phyloP scores from a whole-genome alignment of 1,140 invertebrate species.

The Drosophila trapezifrons region DNA sequence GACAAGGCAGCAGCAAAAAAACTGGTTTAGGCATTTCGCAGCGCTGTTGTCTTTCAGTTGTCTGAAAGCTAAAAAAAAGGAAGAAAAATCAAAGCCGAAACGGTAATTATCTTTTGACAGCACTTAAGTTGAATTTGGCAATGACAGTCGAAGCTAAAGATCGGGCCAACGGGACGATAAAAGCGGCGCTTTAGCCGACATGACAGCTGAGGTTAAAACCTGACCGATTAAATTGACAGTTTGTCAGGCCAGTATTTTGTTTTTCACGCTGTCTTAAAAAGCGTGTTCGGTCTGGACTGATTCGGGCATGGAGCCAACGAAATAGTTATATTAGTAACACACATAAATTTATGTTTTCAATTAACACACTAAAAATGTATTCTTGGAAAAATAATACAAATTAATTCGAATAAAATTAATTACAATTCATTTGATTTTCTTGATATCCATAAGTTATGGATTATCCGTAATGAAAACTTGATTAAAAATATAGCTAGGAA shows the following conservation, averaged over 20 bases:
- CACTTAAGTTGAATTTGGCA: constrained; percentile 77
- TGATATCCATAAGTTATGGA: too few species aligned
- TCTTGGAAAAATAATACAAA: neutral
- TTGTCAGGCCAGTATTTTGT: constrained; percentile 48
- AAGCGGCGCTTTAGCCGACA: constrained; percentile 57
- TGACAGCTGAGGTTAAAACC: constrained; percentile 69
- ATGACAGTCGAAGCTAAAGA: constrained; percentile 63
- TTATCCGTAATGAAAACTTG: too few species aligned
- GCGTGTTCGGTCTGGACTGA: constrained; percentile 21
- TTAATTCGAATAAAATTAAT: neutral
- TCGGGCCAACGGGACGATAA: constrained; percentile 56
- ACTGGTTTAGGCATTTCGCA: constrained; percentile 54
- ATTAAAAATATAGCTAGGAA: too few species aligned
- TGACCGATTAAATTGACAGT: constrained; percentile 70
- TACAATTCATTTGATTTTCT: too few species aligned
- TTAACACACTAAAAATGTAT: neutral
- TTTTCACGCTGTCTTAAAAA: constrained; percentile 48
- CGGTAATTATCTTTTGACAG: constrained; percentile 82
- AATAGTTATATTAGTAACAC: constrained; percentile 26
- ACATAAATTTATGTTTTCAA: constrained; percentile 13
- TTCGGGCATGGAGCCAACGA: constrained; percentile 9
- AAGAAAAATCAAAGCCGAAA: constrained; percentile 58
- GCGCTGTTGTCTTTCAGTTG: constrained; percentile 33
- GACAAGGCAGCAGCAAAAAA: too few species aligned
- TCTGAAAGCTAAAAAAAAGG: constrained; percentile 20